A percentile compares a stretch with the other conserved stretches of the same genome.
phyloP scores from a whole-genome alignment of 2,797 vertebrate species.

The Coranthus polyacanthus region DNA sequence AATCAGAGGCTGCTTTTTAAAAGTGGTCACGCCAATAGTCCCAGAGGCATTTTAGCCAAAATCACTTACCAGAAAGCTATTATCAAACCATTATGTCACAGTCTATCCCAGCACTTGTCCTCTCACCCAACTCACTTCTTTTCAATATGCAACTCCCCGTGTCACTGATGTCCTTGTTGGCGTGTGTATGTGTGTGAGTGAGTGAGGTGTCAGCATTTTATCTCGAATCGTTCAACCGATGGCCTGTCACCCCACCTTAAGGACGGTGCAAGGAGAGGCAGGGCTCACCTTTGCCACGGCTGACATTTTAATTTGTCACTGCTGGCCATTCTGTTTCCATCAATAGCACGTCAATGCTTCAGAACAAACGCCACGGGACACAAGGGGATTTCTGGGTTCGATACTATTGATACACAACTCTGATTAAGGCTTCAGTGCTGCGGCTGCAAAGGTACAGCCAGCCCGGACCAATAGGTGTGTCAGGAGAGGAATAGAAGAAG shows the following conservation, averaged over 20 bases:
- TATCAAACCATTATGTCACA: conserved; percentile 56
- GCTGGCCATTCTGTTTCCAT: conserved; percentile 71
- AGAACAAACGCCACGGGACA: conserved; percentile 73
- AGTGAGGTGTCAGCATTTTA: conserved; percentile 79
- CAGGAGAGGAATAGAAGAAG: conserved; percentile 19
- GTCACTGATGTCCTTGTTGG: conserved; percentile 73
- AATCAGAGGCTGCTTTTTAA: conserved; percentile 27
- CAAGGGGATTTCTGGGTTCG: conserved; percentile 70
- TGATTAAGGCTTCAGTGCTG: conserved; percentile 71
- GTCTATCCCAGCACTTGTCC: conserved; percentile 39
- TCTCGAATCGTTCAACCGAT: conserved; percentile 72
- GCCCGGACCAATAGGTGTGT: conserved; percentile 13
- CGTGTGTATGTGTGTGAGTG: conserved; percentile 39
- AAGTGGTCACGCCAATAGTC: conserved; percentile 2
- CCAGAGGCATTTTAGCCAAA: conserved; percentile 19
- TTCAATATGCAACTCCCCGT: conserved; percentile 60
- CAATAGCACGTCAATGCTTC: conserved; percentile 81
- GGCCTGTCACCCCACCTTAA: conserved; percentile 77
- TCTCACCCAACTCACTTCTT: conserved; percentile 55
- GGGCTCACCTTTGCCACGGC: conserved; percentile 80
- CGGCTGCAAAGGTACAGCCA: conserved; percentile 28
- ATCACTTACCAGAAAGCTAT: conserved; percentile 11
- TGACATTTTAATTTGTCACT: conserved; percentile 86
- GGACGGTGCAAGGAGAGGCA: conserved; percentile 57
- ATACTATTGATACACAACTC: conserved; percentile 73